Evolutionary conservation across 2,113 vertebrate genomes (phyloP).

Genomic region (Kryptolebias marmoratus): DNA sequence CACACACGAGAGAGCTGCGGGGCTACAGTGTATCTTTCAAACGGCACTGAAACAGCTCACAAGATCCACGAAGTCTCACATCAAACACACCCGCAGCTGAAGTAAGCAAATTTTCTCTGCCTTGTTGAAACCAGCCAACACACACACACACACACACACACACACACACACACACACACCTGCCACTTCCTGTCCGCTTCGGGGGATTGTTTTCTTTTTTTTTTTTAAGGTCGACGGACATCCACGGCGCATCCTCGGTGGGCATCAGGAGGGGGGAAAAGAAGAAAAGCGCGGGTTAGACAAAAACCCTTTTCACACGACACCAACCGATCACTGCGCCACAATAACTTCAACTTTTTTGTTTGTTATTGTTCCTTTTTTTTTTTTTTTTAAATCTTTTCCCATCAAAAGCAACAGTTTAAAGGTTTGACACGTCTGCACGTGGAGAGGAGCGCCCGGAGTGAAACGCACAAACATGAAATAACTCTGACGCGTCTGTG

Average conservation of each 20-base stretch:
- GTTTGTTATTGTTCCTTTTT: too few relatives aligned
- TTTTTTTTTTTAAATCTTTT: background rate
- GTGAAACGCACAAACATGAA: too few relatives aligned
- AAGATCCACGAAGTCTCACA: conserved; percentile 8
- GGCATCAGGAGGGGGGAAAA: conserved; percentile 26
- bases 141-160: background rate
- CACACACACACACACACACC: conserved; percentile 20
- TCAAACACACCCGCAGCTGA: conserved; percentile 40
- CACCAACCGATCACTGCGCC: conserved; percentile 7
- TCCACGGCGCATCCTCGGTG: background rate
- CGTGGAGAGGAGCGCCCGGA: too few relatives aligned
- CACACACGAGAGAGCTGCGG: conserved; percentile 25
- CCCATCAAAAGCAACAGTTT: background rate
- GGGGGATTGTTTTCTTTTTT: background rate
- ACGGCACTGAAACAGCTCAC: conserved; percentile 13
- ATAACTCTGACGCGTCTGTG: background rate
- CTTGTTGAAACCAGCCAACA: conserved; percentile 34
- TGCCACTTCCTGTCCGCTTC: conserved; percentile 18
- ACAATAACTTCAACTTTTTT: background rate
- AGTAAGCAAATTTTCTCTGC: conserved; percentile 45
- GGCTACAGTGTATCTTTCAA: conserved; percentile 9
- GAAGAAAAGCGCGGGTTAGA: conserved; percentile 63
- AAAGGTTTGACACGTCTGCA: background rate
- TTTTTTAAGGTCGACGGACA: background rate
- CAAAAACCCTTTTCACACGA: conserved; percentile 56